Evolutionary conservation across 2,797 vertebrate genomes (phyloP).

Genomic region (Tokudaia tokunoshimensis): DNA sequence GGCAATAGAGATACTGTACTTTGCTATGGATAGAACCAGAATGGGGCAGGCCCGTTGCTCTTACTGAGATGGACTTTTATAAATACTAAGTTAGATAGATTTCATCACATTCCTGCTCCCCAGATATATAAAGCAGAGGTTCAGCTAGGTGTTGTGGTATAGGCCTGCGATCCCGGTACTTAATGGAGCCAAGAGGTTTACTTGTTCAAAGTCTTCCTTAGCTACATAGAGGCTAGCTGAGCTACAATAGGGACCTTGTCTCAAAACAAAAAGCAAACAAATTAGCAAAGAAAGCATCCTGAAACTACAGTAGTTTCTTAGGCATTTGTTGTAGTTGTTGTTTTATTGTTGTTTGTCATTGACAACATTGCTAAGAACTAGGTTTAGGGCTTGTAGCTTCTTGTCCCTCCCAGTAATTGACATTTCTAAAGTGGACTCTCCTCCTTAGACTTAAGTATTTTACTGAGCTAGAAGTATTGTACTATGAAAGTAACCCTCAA

Average conservation of each 20-base stretch:
- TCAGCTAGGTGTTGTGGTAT: background rate
- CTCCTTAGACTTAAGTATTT: background rate
- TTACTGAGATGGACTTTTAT: constrained; percentile 15
- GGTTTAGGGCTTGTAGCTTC: background rate
- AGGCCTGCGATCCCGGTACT: background rate
- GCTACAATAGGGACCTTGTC: background rate
- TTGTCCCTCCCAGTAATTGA: background rate
- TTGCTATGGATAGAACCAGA: constrained; percentile 10
- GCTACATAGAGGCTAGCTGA: background rate
- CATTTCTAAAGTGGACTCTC: background rate
- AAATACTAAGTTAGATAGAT: constrained; percentile 14
- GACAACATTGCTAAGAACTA: background rate
- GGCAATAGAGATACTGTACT: constrained; percentile 44
- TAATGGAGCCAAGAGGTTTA: background rate
- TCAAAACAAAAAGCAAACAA: background rate
- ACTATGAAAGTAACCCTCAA: background rate
- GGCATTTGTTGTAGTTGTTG: constrained; percentile 16
- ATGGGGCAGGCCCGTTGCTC: background rate
- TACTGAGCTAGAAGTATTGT: background rate
- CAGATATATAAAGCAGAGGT: constrained; percentile 30
- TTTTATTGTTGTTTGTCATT: constrained; percentile 31
- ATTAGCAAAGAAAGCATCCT: background rate
- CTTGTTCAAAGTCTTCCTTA: background rate
- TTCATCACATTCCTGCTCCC: background rate
- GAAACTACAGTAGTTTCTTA: background rate